Base-by-base conservation (phyloP, 1,140 invertebrate genomes). In the Gerris buenoi region DNA sequence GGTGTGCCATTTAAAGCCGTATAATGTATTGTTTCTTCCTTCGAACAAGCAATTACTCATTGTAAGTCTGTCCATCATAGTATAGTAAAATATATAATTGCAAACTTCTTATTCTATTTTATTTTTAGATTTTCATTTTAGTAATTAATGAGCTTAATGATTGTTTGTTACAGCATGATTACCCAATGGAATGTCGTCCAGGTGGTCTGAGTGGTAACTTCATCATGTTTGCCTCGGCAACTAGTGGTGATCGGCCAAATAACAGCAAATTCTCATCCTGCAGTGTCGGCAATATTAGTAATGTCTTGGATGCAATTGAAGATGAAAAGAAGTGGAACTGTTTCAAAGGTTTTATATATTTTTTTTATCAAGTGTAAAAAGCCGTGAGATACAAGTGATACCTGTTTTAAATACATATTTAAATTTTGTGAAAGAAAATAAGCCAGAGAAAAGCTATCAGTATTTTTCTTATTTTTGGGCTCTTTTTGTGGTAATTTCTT, bases 151-250 rank as follows among this genome's bases (percentile, higher is more conserved):
- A 62, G 22, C 65, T 27, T 70, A 22, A 29, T 68, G 25, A 60
- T 22, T 60, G 15, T 29, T 27, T 64, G 23, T 81, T 79, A 18
- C 79, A 95, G 90, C 96, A 98, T 79, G 96, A 99, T 78, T 96
- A 91, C 79, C 95, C 95, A 0, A 83, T 85, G 27, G 88, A 93
- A 76, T 96, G 95, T 77, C 84, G 91, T 71, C 91, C 93, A 0
- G 93, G 94, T 69, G 91, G 93, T 33, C 78, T 87, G 15, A 82
- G 83, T 70, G 89, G 96, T 62, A 98, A 99, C 81, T 98, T 85
- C 75, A 98, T 98, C 69, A 98, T 98, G 95, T 97, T 96, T 77
- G 91, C 94, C 23, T 94, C 91, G 25, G 95, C 95, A 14, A 97
- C 94, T 0, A 92, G 90, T 62, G 95, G 95, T 25, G 91, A 95